Evolutionary conservation across 2,888 invertebrate genomes (phyloP).

Genomic region (Euplexia lucipara): DNA sequence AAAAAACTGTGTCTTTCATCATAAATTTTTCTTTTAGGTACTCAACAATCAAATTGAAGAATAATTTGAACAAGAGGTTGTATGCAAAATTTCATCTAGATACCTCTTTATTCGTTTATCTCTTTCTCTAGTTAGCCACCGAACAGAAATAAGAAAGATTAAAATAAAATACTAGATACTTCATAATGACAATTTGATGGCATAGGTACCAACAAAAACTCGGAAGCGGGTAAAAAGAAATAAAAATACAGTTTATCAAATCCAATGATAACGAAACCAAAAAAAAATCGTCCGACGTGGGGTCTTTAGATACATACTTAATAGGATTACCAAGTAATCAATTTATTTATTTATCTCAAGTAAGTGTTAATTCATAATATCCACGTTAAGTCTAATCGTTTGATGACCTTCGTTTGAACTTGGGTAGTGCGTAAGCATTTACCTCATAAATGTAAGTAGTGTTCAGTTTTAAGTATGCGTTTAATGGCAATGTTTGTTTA

Average conservation of each 20-base stretch:
- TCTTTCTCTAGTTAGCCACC: too few relatives aligned
- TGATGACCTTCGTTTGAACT: conserved; percentile 51
- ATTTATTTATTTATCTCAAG: conserved; percentile 43
- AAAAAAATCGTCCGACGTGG: background rate
- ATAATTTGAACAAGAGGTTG: conserved; percentile 7
- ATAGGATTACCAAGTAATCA: conserved; percentile 25
- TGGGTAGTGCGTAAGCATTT: conserved; percentile 14
- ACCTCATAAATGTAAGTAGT: background rate
- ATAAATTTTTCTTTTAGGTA: too few relatives aligned
- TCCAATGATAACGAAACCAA: background rate
- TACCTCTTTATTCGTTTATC: too few relatives aligned
- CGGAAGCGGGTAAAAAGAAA: conserved; percentile 11
- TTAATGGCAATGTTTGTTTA: background rate
- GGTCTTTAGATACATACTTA: conserved; percentile 11
- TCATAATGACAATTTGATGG: conserved; percentile 20
- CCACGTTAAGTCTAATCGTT: conserved; percentile 24
- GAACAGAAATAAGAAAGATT: background rate
- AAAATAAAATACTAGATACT: background rate
- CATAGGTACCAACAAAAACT: conserved; percentile 7
- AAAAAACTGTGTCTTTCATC: too few relatives aligned
- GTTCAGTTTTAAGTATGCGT: background rate
- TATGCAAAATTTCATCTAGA: conserved; percentile 1
- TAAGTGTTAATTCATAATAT: conserved; percentile 34
- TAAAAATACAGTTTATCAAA: background rate
- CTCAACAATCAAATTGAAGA: background rate